Percentiles rank a stretch among this genome's conserved stretches.
phyloP scores from a whole-genome alignment of 1,140 invertebrate genomes.

The Meloidogyne chitwoodi region DNA sequence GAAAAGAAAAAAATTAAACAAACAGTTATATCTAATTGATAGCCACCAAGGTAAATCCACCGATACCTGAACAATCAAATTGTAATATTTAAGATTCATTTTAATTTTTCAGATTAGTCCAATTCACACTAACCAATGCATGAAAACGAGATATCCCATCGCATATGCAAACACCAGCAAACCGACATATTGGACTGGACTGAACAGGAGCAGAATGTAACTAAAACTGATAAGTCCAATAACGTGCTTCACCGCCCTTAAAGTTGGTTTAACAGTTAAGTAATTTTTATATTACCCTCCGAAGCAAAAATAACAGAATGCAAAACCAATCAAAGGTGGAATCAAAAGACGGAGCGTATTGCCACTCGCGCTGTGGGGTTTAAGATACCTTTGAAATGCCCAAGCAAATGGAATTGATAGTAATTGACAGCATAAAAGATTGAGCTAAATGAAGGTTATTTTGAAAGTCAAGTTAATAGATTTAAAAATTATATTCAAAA shows the following conservation, averaged over 20 bases:
- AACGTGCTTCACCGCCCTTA: slow-evolving; percentile 40
- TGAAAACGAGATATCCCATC: slow-evolving; percentile 76
- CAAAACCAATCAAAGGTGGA: slow-evolving; percentile 72
- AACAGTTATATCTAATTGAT: slow-evolving; percentile 22
- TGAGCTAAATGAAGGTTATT: slow-evolving; percentile 67
- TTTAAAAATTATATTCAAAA: background rate
- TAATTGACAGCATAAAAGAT: slow-evolving; percentile 77
- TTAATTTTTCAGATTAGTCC: too few relatives aligned
- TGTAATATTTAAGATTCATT: background rate
- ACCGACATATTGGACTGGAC: slow-evolving; percentile 1
- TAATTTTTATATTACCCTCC: slow-evolving; percentile 67
- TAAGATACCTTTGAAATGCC: slow-evolving; percentile 71
- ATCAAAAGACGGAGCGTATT: slow-evolving; percentile 70
- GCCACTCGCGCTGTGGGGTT: slow-evolving; percentile 67
- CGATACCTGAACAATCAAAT: slow-evolving; percentile 9
- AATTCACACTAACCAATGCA: slow-evolving; percentile 76
- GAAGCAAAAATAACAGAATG: slow-evolving; percentile 80
- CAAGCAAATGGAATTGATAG: slow-evolving; percentile 72
- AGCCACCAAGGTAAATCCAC: slow-evolving; percentile 3
- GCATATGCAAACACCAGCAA: slow-evolving; percentile 71
- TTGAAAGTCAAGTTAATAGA: background rate
- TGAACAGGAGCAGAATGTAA: slow-evolving; percentile 15
- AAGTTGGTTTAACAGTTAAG: background rate
- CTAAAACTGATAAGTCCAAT: slow-evolving; percentile 26
- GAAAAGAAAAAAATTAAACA: background rate